Base-by-base conservation (phyloP, 2,797 vertebrate genomes). In the Platalea minor region DNA sequence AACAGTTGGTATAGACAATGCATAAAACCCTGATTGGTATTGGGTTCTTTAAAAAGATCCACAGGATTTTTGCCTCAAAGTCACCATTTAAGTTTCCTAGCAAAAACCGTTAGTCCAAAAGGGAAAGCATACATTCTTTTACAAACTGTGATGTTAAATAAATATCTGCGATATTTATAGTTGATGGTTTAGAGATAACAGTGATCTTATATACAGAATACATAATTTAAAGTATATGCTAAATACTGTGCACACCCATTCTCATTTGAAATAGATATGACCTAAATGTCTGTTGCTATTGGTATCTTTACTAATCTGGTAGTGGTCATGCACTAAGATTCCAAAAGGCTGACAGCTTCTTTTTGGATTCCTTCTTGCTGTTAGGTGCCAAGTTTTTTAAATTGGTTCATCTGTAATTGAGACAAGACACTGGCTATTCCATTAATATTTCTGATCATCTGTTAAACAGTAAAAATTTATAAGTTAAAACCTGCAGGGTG, bases 321-420 rank as follows among this genome's bases (percentile, higher is more conserved):
- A 89, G 87, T 94, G 78, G 93, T 94, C 95, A 96, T 85, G 95
- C 95, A 94, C 75, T 77, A 91, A 67, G 87, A 96, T 97, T 97
- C 96, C 96, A 89, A 80, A 93, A 74, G 89, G 89, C 96, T 96
- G 93, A 94, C 92, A 82, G 81, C 72, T 96, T 97, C 95, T 97
- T n/a, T 80, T 95, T 97, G 95, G 91, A 89, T 92, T 96, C 56
- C 85, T 96, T 91, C 78, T 63, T 88, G 64, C 48, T 80, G 82
- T 93, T 51, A 91, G 75, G 48, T 97, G 95, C 95, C 95, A 92
- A 77, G 72, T 69, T 91, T 96, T 96, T 93, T 2, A 79, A 79
- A 91, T 43, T 91, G 59, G 72, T 33, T 92, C 75, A 61, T 92
- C 56, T 89, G 93, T 93, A 91, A 88, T 50, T 74, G 87, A 94